Conservation (phyloP, 2,888 invertebrate species). For the Drosophila mimetica region DNA sequence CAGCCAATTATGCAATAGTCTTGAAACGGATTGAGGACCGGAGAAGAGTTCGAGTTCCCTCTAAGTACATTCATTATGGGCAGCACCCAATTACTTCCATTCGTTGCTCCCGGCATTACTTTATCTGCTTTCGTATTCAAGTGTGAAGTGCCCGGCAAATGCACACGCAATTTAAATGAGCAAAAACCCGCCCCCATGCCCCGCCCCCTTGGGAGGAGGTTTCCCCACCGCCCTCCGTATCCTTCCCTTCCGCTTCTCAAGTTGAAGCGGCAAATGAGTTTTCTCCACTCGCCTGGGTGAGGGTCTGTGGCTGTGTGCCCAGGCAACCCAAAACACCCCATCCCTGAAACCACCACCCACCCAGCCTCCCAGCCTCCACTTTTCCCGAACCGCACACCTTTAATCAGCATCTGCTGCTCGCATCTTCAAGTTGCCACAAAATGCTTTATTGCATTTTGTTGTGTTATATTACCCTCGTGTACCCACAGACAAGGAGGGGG, state of each 20-base stretch:
- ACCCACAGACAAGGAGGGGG: conserved; percentile 44
- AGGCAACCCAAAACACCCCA: conserved; percentile 21
- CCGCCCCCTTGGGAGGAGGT: conserved; percentile 17
- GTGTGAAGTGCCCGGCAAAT: conserved; percentile 75
- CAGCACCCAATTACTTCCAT: conserved; percentile 73
- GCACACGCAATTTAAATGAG: conserved; percentile 79
- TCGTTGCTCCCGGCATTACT: conserved; percentile 66
- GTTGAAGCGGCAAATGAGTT: conserved; percentile 70
- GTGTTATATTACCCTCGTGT: conserved; percentile 77
- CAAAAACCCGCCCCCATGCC: conserved; percentile 34
- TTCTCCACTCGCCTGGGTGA: conserved; percentile 54
- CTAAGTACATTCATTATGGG: conserved; percentile 57
- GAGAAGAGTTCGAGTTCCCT: conserved; percentile 21
- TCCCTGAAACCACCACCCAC: conserved; percentile 11
- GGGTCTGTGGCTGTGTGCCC: conserved; percentile 3
- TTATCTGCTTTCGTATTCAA: conserved; percentile 79
- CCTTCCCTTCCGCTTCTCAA: conserved; percentile 31
- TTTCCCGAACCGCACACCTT: conserved; percentile 73
- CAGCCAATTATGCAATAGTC: conserved; percentile 52
- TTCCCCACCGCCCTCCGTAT: neutral
- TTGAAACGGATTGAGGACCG: conserved; percentile 28
- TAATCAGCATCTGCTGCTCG: conserved; percentile 81
- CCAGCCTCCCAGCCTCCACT: conserved; percentile 31
- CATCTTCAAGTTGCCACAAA: conserved; percentile 82
- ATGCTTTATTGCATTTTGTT: conserved; percentile 82